Evolutionary conservation across 2,113 vertebrate genomes (phyloP).

Genomic region (Egretta garzetta): DNA sequence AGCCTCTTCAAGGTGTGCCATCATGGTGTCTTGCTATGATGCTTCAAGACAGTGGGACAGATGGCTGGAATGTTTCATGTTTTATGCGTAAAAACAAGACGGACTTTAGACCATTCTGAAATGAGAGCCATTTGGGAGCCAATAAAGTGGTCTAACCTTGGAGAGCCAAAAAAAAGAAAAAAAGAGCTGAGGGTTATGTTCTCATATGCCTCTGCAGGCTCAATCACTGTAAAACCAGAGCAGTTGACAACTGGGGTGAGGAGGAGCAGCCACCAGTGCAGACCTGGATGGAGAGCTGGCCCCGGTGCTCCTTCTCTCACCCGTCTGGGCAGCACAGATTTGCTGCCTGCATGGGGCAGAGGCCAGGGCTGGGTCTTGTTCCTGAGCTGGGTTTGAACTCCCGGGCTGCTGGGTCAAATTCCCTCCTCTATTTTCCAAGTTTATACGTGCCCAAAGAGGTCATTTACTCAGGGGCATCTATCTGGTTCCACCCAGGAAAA

Average conservation of each 20-base stretch:
- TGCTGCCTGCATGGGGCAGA: neutral
- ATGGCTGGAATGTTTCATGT: neutral
- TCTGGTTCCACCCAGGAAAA: neutral
- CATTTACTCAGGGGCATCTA: neutral
- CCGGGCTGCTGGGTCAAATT: neutral
- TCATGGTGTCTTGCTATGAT: fast-evolving
- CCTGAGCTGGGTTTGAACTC: neutral
- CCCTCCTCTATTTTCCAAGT: neutral
- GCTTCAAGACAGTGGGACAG: neutral
- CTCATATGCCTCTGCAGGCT: neutral
- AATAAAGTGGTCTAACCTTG: neutral
- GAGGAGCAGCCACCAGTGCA: neutral
- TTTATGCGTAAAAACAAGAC: neutral
- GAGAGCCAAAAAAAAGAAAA: neutral
- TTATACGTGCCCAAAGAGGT: neutral
- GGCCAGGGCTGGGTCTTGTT: too few relatives aligned
- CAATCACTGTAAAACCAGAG: neutral
- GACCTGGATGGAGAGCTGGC: neutral
- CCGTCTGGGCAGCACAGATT: neutral
- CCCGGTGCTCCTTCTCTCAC: neutral
- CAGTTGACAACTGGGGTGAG: neutral
- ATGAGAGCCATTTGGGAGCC: neutral
- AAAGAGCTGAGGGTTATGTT: neutral
- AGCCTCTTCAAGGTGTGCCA: neutral
- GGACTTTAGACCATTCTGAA: neutral